A percentile compares a stretch with the other conserved stretches of the same genome.
These are phyloP conservation scores for Coccyzus lansbergi DNA, from an alignment of 2,797 vertebrate species.

Conservation along the genomic window DNA sequence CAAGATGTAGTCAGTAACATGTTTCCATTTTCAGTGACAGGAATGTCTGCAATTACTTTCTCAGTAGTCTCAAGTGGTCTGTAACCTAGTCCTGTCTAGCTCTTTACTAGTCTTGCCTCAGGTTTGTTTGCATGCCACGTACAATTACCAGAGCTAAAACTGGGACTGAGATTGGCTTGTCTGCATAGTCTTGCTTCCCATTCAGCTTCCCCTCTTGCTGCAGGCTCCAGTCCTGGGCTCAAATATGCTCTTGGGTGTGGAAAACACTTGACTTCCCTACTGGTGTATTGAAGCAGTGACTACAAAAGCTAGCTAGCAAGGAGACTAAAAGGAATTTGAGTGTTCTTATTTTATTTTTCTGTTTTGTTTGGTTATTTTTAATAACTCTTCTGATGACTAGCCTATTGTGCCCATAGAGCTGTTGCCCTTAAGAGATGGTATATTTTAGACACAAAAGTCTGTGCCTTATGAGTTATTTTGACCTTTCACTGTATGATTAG, in stretches of 20 bases:
- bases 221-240: background rate
- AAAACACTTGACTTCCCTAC: background rate
- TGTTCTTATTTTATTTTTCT: background rate
- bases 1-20: background rate
- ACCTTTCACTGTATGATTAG: background rate
- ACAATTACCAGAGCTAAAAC: background rate
- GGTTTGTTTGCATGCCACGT: background rate
- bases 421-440: background rate
- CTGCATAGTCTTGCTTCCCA: background rate
- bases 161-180: background rate
- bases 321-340: background rate
- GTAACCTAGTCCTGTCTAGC: background rate
- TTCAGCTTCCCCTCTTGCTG: background rate
- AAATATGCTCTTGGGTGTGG: rapidly evolving
- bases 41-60: background rate
- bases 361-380: background rate
- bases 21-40: background rate
- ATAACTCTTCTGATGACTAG: background rate
- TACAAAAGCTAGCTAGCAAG: background rate
- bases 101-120: background rate
- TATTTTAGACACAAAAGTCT: background rate
- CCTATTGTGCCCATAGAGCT: background rate
- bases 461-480: background rate
- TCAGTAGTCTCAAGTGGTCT: background rate
- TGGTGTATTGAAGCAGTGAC: background rate